phyloP scores from a whole-genome alignment of 2,113 vertebrate genomes.

The Parus major region DNA sequence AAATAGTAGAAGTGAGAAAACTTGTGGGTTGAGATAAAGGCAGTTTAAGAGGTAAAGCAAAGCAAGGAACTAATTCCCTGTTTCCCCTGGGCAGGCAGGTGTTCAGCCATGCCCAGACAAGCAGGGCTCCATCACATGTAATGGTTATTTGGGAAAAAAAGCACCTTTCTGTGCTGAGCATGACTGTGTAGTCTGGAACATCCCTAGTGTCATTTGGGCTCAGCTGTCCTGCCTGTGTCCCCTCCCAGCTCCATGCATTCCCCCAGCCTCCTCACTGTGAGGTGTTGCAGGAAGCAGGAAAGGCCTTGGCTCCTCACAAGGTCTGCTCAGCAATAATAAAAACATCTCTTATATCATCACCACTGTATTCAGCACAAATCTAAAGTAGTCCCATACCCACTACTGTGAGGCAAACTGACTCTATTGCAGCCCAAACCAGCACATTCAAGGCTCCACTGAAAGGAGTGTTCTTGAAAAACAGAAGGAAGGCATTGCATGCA shows the following conservation, averaged over 20 bases:
- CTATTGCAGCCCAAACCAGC: background rate
- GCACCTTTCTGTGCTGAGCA: background rate
- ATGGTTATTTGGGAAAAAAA: too few species aligned
- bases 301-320: background rate
- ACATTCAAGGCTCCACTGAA: background rate
- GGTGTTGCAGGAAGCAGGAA: background rate
- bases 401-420: background rate
- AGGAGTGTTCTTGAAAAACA: background rate
- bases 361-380: background rate
- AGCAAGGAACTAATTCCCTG: background rate
- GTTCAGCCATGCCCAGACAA: background rate
- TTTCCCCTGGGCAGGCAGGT: background rate
- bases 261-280: background rate
- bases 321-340: background rate
- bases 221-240: background rate
- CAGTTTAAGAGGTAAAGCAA: background rate
- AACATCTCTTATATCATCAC: background rate
- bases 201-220: background rate
- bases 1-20: background rate
- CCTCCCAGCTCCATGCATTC: background rate
- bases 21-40: background rate
- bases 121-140: background rate
- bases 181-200: fast-evolving
- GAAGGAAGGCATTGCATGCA: background rate
- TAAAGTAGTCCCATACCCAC: background rate